These are phyloP conservation scores for Rhinatrema bivittatum DNA, from an alignment of 2,797 vertebrate species.

Conservation along the genomic window DNA sequence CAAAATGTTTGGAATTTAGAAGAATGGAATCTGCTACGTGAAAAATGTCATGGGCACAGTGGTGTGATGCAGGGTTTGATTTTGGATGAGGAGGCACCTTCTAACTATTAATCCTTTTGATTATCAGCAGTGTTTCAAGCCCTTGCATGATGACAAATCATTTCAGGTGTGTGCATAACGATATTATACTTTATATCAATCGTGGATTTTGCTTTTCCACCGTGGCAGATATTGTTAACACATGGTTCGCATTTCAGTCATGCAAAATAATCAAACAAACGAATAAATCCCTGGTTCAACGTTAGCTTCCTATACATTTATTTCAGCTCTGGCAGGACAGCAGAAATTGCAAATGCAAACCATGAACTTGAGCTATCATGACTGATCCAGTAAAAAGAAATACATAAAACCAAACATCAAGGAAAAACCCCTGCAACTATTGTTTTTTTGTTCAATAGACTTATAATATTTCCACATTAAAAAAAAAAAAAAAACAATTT, in stretches of 20 bases:
- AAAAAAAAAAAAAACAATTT: conserved; percentile 60
- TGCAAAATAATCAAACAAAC: conserved; percentile 25
- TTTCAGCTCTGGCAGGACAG: conserved; percentile 34
- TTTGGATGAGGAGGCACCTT: conserved; percentile 9
- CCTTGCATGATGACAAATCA: conserved; percentile 27
- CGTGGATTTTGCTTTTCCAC: conserved; percentile 42
- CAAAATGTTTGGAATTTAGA: no score
- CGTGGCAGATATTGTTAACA: conserved; percentile 24
- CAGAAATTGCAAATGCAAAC: no score
- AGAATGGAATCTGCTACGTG: no score
- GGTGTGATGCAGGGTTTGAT: no score
- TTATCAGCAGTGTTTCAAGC: conserved; percentile 38
- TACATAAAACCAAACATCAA: conserved; percentile 27
- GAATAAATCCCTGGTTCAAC: conserved; percentile 14
- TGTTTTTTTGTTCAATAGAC: conserved; percentile 36
- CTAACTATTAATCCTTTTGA: conserved; percentile 18
- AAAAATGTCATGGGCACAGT: no score
- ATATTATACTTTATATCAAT: conserved; percentile 32
- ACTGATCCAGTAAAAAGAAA: conserved; percentile 22
- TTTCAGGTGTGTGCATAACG: conserved; percentile 31
- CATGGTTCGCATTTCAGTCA: conserved; percentile 13
- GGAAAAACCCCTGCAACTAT: conserved; percentile 32
- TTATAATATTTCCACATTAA: conserved; percentile 57
- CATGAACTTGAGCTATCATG: conserved; percentile 27
- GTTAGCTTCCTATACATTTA: conserved; percentile 25